Evolutionary conservation across 2,888 invertebrate genomes (phyloP).

Genomic region (Fissipunctia ypsillon): DNA sequence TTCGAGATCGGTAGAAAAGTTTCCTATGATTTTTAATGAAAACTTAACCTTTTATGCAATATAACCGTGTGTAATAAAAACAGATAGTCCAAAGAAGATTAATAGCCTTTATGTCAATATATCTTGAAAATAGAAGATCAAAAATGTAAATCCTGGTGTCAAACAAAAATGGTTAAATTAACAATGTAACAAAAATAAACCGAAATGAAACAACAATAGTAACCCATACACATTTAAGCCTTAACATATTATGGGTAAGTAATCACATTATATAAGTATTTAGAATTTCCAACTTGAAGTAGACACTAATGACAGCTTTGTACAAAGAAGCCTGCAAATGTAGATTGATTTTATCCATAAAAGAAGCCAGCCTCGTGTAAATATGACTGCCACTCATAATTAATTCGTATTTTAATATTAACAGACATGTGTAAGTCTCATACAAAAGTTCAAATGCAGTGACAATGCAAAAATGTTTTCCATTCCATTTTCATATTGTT

Average conservation of each 20-base stretch:
- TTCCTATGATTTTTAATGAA: constrained; percentile 8
- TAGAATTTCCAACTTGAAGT: constrained; percentile 57
- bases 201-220: constrained; percentile 64
- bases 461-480: constrained; percentile 41
- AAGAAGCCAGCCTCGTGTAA: constrained; percentile 78
- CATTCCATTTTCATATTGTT: constrained; percentile 23
- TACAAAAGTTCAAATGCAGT: constrained; percentile 84
- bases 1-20: background rate
- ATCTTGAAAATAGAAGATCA: constrained; percentile 83
- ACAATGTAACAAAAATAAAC: constrained; percentile 64
- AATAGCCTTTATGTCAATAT: constrained; percentile 76
- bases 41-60: constrained; percentile 28
- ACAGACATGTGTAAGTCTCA: constrained; percentile 58
- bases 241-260: constrained; percentile 83
- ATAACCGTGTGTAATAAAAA: constrained; percentile 39
- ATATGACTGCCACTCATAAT: constrained; percentile 79
- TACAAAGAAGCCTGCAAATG: constrained; percentile 82
- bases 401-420: constrained; percentile 60
- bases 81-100: constrained; percentile 52
- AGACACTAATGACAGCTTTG: constrained; percentile 82
- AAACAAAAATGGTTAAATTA: constrained; percentile 70
- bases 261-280: constrained; percentile 46
- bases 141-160: constrained; percentile 77
- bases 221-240: constrained; percentile 47
- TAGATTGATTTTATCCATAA: constrained; percentile 64